Percentiles rank a stretch among this genome's conserved stretches.
Conservation (phyloP, 2,888 invertebrate species). For the Pseudoips prasinana region DNA sequence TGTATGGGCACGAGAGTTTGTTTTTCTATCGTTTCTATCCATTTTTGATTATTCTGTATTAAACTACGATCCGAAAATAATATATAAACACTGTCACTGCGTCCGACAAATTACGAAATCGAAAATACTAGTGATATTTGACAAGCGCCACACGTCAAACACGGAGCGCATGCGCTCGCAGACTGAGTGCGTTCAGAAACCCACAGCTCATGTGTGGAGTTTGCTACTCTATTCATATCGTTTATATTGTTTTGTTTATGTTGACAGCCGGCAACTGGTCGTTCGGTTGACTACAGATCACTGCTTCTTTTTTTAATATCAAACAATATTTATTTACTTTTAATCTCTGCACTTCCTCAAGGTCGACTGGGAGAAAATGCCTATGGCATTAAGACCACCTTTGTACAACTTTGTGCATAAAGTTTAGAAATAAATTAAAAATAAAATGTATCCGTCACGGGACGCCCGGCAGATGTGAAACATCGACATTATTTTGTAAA, state of each 20-base stretch:
- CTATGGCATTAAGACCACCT: too few species aligned
- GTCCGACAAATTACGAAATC: conserved; percentile 56
- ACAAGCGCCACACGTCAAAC: conserved; percentile 50
- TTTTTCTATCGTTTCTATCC: conserved; percentile 70
- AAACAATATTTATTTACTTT: too few species aligned
- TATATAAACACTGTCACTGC: conserved; percentile 41
- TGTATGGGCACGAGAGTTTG: conserved; percentile 61
- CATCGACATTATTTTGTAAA: too few species aligned
- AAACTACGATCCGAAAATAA: conserved; percentile 29
- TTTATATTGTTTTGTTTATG: conserved; percentile 14
- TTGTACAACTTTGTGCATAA: too few species aligned
- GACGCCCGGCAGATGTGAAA: too few species aligned
- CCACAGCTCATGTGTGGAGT: conserved; percentile 16
- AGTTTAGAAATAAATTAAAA: too few species aligned
- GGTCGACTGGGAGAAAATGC: too few species aligned
- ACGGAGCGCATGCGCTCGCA: conserved; percentile 71
- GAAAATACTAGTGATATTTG: conserved; percentile 30
- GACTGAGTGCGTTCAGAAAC: conserved; percentile 51
- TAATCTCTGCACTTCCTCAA: too few species aligned
- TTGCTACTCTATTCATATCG: conserved; percentile 27
- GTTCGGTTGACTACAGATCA: too few species aligned
- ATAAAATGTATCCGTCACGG: too few species aligned
- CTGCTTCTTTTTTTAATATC: too few species aligned
- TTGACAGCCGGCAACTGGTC: conserved; percentile 22
- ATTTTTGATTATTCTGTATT: conserved; percentile 44